Evolutionary conservation across 2,113 vertebrate genomes (phyloP).

Genomic region (Chaetops frenatus): DNA sequence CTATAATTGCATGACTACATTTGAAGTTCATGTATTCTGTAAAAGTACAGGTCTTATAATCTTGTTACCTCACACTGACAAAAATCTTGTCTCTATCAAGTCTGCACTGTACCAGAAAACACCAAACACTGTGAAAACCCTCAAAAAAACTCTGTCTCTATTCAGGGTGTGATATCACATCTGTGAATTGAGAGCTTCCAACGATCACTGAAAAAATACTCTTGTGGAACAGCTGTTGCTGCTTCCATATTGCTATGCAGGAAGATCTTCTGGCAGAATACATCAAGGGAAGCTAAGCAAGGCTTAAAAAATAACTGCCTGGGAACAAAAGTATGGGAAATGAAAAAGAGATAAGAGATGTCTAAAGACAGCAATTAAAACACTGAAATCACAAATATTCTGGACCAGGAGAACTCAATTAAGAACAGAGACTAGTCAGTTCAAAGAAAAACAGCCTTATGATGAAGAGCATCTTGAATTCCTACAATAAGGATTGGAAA

Average conservation of each 20-base stretch:
- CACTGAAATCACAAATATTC: not conserved
- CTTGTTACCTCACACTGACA: not conserved
- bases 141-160: not conserved
- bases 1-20: not conserved
- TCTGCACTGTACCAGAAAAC: not conserved
- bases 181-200: conserved; percentile 6
- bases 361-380: not conserved
- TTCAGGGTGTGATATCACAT: not conserved
- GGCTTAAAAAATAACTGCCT: not conserved
- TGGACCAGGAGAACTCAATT: not conserved
- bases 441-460: not conserved
- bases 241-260: not conserved
- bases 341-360: not conserved
- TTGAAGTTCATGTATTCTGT: not conserved
- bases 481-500: not conserved
- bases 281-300: conserved; percentile 8
- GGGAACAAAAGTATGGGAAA: not conserved
- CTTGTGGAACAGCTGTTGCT: not conserved
- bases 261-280: not conserved
- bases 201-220: not conserved
- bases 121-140: not conserved
- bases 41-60: not conserved
- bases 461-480: not conserved
- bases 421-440: not conserved
- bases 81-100: not conserved